Evolutionary conservation across 1,140 invertebrate species (phyloP), one percentile per base, ranked within the genome.

Genomic region (Drosophila biarmipes): DNA sequence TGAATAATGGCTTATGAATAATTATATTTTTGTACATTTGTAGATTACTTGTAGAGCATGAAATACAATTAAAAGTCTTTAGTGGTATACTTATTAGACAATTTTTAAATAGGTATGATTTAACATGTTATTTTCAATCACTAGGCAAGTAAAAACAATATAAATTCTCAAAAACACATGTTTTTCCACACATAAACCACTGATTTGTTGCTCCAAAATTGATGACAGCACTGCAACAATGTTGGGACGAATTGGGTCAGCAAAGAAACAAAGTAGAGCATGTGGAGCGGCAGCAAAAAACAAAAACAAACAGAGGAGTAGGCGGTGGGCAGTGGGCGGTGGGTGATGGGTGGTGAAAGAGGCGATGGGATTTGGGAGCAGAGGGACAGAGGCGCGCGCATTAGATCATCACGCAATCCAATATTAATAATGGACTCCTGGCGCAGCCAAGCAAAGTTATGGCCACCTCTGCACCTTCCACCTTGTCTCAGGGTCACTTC

Each of bases 401-500:
- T 89, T 87, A 87, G 82, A 87, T 87, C 75, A 89, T 89, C 78
- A 85, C 67, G 67, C 67, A 71, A 71, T 69, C 67, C 67, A 71
- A 69, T 71, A 75, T 58, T 73, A 73, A 73, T 73, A 73, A 73
- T 73, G 69, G 69, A 64, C 72, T 55, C 43, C 43, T 43, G 45
- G 14, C 37, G 21, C 40, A 34, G 45, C 58, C n/a, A 35, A 64
- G 63, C 27, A 66, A 46, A 67, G 59, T 78, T 48, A 73, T 71
- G 79, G 42, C 64, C 53, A 71, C 69, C 55, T 45, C 31, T 15
- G 31, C 29, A 49, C 34, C 34, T 37, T 17, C 40, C 61, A 61
- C 48, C 53, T 42, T 49, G 73, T 31, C 45, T 89, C 82, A 89
- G 78, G 82, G 82, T 82, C 82, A 82, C 52, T 55, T 53, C 38